Percentiles rank a stretch among this genome's conserved stretches.
phyloP scores from a whole-genome alignment of 2,888 invertebrate genomes.

The Heliconius cydno region DNA sequence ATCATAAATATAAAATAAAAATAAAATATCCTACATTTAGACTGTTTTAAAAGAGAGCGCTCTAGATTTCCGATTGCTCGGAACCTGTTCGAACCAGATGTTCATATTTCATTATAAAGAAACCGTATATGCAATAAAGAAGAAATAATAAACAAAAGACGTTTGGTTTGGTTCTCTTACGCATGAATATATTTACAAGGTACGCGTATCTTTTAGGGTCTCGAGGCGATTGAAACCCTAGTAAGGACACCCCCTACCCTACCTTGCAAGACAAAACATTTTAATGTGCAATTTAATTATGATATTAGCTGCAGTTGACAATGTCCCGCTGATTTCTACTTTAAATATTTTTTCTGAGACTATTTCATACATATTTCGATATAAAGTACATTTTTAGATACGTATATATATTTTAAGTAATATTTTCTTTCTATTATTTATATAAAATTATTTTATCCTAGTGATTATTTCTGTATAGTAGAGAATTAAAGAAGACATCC shows the following conservation, averaged over 20 bases:
- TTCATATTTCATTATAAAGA: neutral
- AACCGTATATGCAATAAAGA: neutral
- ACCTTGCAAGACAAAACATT: constrained; percentile 29
- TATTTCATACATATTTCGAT: too few species aligned
- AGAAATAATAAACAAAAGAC: neutral
- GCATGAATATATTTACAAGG: constrained; percentile 43
- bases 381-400: too few species aligned
- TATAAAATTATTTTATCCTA: too few species aligned
- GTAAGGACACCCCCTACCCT: constrained; percentile 35
- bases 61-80: neutral
- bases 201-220: constrained; percentile 48
- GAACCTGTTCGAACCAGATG: constrained; percentile 13
- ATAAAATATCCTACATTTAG: too few species aligned
- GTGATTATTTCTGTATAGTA: too few species aligned
- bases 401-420: too few species aligned
- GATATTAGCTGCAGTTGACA: constrained; percentile 9
- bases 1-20: neutral
- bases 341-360: neutral
- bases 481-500: too few species aligned
- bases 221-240: constrained; percentile 47
- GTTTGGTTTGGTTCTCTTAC: constrained; percentile 27
- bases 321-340: neutral
- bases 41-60: neutral
- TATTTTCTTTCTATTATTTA: too few species aligned
- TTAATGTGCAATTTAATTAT: constrained; percentile 30